Conservation (phyloP, 2,888 invertebrate genomes). For the Caprella mutica region DNA sequence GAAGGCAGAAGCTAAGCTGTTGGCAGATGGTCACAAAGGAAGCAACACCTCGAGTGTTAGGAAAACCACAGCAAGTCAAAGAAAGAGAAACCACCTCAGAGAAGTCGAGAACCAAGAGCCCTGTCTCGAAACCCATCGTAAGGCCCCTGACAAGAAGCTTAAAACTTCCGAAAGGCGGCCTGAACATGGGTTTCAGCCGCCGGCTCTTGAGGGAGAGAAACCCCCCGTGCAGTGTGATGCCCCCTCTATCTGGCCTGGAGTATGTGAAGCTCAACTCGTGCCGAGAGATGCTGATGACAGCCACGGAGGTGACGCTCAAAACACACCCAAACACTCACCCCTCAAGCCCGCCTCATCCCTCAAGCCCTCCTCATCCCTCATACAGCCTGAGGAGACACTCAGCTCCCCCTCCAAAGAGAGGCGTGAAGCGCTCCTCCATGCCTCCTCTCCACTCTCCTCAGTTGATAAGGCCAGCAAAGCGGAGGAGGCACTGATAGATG, state of each 20-base stretch:
- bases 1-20: conserved; percentile 3
- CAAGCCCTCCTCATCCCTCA: not conserved
- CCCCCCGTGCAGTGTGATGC: conserved; percentile 19
- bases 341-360: not conserved
- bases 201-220: conserved; percentile 47
- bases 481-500: not conserved
- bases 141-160: conserved; percentile 68
- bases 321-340: conserved; percentile 15
- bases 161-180: conserved; percentile 70
- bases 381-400: not conserved
- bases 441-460: not conserved
- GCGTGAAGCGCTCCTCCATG: not conserved
- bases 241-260: no score
- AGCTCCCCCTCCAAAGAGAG: not conserved
- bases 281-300: conserved; percentile 31
- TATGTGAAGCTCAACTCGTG: conserved; percentile 32
- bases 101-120: conserved; percentile 32
- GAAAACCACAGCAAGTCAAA: conserved; percentile 4
- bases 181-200: conserved; percentile 55
- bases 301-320: conserved; percentile 30
- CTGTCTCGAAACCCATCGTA: conserved; percentile 42
- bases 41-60: conserved; percentile 7
- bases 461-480: no score
- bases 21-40: conserved; percentile 12
- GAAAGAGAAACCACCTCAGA: not conserved